Base-by-base conservation (phyloP, 2,113 vertebrate genomes). In the Oenanthe melanoleuca region DNA sequence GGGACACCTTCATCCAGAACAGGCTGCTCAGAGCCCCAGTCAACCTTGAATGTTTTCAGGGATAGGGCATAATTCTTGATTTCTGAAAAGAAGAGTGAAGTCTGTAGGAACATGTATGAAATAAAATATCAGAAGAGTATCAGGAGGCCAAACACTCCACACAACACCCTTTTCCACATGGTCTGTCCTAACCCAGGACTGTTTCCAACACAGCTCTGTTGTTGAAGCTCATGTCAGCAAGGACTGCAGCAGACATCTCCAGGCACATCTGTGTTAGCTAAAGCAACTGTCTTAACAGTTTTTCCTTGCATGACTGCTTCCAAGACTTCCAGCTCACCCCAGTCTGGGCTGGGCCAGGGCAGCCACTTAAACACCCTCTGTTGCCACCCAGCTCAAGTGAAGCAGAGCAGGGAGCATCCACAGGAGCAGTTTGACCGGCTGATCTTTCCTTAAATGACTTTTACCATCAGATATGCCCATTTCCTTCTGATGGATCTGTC, bases 391-490 rank as follows among this genome's bases (percentile, higher is more conserved):
- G 10, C 61, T 86, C 45, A 18, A 44, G 11, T 33, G 18, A 34
- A 59, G 49, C 0, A 0, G 44, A 66, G 29, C 17, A 56, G 34
- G 47, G 38, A 95, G 25, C 53, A 61, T 0, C 45, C 59, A 52
- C 21, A 10, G 0, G 8, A 88, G 63, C 67, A 45, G 50, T 42
- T 0, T n/a, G 50, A 77, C 29, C 1, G 0, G 45, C 31, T 86
- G 24, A 26, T 22, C 45, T 63, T n/a, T 40, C 6, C 47, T 53
- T 55, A 55, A 79, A n/a, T 57, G 33, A 60, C 60, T 92, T 89
- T 23, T 20, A 17, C n/a, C 38, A 31, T 26, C 88, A 78, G 40
- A 80, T 33, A 70, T 2, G 53, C 2, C 37, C 8, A 44, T 29
- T 71, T 71, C 29, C 69, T 92, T 22, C 69, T 28, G 21, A 53